Percentiles rank a stretch among this genome's conserved stretches.
These are phyloP conservation scores for Chrysomela aeneicollis DNA, from an alignment of 2,888 invertebrate genomes.

Conservation along the genomic window DNA sequence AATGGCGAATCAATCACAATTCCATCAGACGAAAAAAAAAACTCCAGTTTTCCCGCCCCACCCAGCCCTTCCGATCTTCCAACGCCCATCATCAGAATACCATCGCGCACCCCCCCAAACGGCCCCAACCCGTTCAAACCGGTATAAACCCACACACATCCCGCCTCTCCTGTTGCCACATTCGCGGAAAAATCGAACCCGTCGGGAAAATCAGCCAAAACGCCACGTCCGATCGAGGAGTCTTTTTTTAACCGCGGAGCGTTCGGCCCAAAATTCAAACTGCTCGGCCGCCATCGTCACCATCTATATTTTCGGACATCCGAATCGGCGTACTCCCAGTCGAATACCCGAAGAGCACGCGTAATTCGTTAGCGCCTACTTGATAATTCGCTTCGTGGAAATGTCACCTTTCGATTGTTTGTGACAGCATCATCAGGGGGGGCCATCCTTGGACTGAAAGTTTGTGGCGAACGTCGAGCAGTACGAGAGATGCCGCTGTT, in stretches of 20 bases:
- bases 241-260: slow-evolving; percentile 39
- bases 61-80: too few species aligned
- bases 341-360: slow-evolving; percentile 32
- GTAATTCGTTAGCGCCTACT: slow-evolving; percentile 30
- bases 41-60: too few species aligned
- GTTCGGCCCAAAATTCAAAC: too few species aligned
- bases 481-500: slow-evolving; percentile 47
- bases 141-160: slow-evolving; percentile 50
- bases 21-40: too few species aligned
- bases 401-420: slow-evolving; percentile 38
- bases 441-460: too few species aligned
- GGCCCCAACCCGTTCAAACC: slow-evolving; percentile 44
- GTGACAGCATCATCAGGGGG: too few species aligned
- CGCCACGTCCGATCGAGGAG: slow-evolving; percentile 18
- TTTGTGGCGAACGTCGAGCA: too few species aligned
- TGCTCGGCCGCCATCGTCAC: slow-evolving; percentile 11
- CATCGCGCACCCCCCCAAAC: not conserved
- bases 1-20: too few species aligned
- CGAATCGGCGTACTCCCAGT: slow-evolving; percentile 35
- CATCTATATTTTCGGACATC: slow-evolving; percentile 33
- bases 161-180: too few species aligned
- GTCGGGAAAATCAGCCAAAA: slow-evolving; percentile 13
- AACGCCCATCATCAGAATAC: too few species aligned
- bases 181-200: slow-evolving; percentile 31
- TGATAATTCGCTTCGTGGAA: slow-evolving; percentile 23